Evolutionary conservation across 2,797 vertebrate species (phyloP).

Genomic region (Masticophis lateralis): DNA sequence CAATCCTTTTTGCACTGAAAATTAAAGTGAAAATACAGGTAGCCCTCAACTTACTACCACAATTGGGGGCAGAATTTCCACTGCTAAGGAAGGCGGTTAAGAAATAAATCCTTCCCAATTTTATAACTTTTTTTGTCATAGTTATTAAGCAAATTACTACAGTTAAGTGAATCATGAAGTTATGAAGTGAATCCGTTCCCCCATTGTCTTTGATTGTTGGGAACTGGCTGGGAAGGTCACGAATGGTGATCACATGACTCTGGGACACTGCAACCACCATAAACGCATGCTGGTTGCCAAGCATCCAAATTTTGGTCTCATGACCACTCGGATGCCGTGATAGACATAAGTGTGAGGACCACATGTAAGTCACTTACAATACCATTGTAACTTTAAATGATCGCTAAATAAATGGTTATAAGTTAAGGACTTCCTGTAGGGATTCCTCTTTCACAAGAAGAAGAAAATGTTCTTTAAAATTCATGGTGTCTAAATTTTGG

Average conservation of each 20-base stretch:
- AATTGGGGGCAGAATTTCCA: not conserved
- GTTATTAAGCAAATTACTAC: not conserved
- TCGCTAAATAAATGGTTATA: not conserved
- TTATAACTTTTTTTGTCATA: not conserved
- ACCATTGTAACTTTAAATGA: not conserved
- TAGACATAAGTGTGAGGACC: not conserved
- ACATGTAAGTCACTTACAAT: not conserved
- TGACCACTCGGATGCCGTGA: not conserved
- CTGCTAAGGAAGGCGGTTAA: not conserved
- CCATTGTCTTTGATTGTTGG: not conserved
- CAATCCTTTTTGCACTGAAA: not conserved
- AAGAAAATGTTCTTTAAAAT: not conserved
- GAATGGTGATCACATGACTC: not conserved
- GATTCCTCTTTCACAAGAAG: not conserved
- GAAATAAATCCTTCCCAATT: not conserved
- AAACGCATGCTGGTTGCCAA: not conserved
- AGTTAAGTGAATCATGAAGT: not conserved
- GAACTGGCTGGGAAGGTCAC: not conserved
- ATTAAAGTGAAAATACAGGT: not conserved
- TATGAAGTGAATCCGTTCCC: not conserved
- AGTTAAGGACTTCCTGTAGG: not conserved
- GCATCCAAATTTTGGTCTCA: not conserved
- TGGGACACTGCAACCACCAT: not conserved
- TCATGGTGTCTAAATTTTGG: not conserved
- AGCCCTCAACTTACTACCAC: not conserved